Conservation (phyloP, 64 coral and sea anemone species). For the Pocillopora damicornis region DNA sequence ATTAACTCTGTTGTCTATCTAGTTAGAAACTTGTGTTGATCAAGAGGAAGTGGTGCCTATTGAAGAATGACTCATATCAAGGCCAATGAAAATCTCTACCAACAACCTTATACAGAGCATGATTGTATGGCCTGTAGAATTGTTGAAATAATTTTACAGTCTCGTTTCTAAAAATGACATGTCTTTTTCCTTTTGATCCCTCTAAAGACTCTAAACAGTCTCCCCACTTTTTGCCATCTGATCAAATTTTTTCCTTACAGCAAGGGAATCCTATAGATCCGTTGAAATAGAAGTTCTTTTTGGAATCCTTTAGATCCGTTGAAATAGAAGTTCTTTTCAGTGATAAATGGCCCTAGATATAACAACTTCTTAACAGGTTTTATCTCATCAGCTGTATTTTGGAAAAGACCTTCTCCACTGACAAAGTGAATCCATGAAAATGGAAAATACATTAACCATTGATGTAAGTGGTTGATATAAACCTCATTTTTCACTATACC, state of each 20-base stretch:
- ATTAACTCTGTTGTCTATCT: no score
- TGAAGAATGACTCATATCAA: neutral
- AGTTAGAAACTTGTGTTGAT: no score
- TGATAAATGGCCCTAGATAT: slow-evolving; percentile 42
- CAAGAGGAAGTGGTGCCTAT: no score
- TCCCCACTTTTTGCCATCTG: neutral
- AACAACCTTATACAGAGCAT: slow-evolving; percentile 59
- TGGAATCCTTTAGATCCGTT: slow-evolving; percentile 71
- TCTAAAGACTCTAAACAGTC: slow-evolving; percentile 34
- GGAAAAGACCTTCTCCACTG: slow-evolving; percentile 67
- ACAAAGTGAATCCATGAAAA: slow-evolving; percentile 71
- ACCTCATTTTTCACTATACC: slow-evolving; percentile 54
- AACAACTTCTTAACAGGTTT: slow-evolving; percentile 63
- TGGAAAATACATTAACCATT: slow-evolving; percentile 68
- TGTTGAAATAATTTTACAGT: slow-evolving; percentile 42
- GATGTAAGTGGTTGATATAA: slow-evolving; percentile 54
- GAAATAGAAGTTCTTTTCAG: slow-evolving; percentile 59
- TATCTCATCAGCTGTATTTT: slow-evolving; percentile 57
- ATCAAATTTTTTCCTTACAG: slow-evolving; percentile 22
- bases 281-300: slow-evolving; percentile 68
- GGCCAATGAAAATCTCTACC: slow-evolving; percentile 63
- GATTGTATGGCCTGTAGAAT: slow-evolving; percentile 64
- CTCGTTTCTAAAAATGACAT: slow-evolving; percentile 27
- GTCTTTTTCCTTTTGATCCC: slow-evolving; percentile 63
- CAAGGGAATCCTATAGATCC: slow-evolving; percentile 75